phyloP scores from a whole-genome alignment of 2,113 vertebrate genomes.

The Thinocorus orbignyianus region DNA sequence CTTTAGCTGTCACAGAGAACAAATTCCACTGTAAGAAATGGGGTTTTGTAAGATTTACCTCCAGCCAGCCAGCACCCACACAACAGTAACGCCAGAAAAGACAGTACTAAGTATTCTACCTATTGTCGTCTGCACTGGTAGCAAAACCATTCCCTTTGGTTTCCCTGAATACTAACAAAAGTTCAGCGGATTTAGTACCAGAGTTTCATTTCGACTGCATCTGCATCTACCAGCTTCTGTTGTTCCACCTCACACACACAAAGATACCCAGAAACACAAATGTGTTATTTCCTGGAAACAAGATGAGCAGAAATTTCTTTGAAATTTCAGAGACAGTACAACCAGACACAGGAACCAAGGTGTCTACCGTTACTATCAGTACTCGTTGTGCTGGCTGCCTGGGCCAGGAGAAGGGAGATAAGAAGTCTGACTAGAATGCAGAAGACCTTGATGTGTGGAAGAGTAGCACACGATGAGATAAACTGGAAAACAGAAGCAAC shows the following conservation, averaged over 20 bases:
- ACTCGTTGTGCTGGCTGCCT: background rate
- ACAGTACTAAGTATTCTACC: background rate
- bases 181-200: background rate
- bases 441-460: fast-evolving
- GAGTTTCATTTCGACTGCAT: background rate
- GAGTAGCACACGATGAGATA: background rate
- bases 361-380: background rate
- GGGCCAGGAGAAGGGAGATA: background rate
- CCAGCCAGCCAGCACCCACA: background rate
- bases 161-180: background rate
- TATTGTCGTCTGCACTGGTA: background rate
- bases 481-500: background rate
- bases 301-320: background rate
- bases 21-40: background rate
- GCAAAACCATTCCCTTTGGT: background rate
- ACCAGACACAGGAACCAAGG: background rate
- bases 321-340: background rate
- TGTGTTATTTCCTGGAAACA: background rate
- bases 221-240: background rate
- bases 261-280: background rate
- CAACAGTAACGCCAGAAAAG: background rate
- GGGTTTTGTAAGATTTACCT: background rate
- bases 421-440: background rate
- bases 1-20: background rate
- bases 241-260: background rate